phyloP scores from a whole-genome alignment of 2,113 vertebrate genomes.

The Anoura caudifer region DNA sequence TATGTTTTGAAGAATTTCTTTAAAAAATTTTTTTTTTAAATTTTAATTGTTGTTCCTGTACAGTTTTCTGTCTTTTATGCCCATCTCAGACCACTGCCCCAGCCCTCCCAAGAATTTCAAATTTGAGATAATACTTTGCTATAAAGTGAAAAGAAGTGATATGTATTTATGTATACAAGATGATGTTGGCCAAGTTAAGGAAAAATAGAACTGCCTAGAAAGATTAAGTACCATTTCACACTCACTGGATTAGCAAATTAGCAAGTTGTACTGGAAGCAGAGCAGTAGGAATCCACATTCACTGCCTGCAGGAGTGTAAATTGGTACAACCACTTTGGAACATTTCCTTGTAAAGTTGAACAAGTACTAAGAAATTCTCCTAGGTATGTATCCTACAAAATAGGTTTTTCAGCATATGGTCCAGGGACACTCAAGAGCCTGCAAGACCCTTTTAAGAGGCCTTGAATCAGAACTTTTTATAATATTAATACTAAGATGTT shows the following conservation, averaged over 20 bases:
- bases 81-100: no score
- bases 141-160: background rate
- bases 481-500: background rate
- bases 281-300: background rate
- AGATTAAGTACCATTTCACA: background rate
- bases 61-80: no score
- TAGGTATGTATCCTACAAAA: background rate
- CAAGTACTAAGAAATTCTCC: background rate
- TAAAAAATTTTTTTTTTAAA: no score
- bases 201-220: background rate
- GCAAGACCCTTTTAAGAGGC: background rate
- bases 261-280: background rate
- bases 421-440: background rate
- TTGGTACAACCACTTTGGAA: background rate
- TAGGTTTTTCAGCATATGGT: background rate
- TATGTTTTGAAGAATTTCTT: background rate
- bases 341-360: background rate
- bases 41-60: no score
- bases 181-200: background rate
- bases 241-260: background rate
- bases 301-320: background rate
- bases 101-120: constrained; percentile 29
- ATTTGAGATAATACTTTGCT: constrained; percentile 6
- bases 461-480: background rate
- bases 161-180: background rate